Conservation (phyloP, 2,797 vertebrate species). For the Molothrus aeneus region DNA sequence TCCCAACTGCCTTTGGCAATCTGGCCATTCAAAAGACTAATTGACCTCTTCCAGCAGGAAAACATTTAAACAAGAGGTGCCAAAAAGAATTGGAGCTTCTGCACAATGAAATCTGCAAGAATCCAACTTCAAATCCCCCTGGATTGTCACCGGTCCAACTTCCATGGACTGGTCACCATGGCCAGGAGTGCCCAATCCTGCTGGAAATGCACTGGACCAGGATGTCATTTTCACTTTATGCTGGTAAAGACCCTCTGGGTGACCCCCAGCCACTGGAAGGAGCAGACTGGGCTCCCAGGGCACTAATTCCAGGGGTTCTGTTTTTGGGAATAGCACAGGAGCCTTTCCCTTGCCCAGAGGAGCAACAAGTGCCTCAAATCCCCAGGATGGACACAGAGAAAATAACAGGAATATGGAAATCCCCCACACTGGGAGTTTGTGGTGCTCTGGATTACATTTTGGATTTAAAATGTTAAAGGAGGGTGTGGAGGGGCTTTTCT, state of each 20-base stretch:
- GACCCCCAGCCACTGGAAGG: constrained; percentile 70
- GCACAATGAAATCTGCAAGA: no score
- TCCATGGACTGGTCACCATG: not conserved
- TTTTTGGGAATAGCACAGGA: constrained; percentile 90
- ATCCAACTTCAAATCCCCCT: no score
- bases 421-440: not conserved
- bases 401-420: not conserved
- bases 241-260: not conserved
- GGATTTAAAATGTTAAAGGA: no score
- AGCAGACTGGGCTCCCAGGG: not conserved
- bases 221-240: not conserved
- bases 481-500: no score
- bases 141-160: not conserved
- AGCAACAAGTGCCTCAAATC: constrained; percentile 84
- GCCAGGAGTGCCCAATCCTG: not conserved
- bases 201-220: not conserved
- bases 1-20: fast-evolving
- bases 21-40: not conserved
- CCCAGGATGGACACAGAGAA: not conserved
- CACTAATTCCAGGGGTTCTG: constrained; percentile 48
- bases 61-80: not conserved
- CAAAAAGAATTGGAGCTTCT: not conserved
- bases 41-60: not conserved
- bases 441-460: no score
- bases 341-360: constrained; percentile 89